Evolutionary conservation across 2,888 invertebrate species (phyloP).

Genomic region (Augiades crinisus): DNA sequence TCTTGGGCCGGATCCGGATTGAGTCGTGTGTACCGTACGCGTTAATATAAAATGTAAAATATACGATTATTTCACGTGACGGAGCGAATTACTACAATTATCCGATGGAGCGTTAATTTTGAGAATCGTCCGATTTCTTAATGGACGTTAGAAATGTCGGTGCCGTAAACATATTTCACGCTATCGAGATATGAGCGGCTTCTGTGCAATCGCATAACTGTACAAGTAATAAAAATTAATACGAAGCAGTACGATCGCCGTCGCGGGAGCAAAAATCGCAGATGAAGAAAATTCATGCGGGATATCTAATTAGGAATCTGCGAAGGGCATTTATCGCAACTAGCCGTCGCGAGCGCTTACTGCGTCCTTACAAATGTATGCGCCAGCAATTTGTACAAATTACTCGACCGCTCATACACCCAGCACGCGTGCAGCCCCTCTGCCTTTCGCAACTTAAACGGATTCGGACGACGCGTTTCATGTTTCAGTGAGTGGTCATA

Average conservation of each 20-base stretch:
- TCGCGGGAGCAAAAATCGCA: constrained; percentile 18
- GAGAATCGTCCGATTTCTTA: constrained; percentile 46
- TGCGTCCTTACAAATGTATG: constrained; percentile 15
- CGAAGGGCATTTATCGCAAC: constrained; percentile 18
- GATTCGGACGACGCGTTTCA: constrained; percentile 32
- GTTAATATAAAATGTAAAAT: constrained; percentile 47
- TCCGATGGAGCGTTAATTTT: constrained; percentile 43
- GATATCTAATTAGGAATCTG: constrained; percentile 23
- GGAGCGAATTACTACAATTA: constrained; percentile 37
- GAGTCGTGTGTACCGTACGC: constrained; percentile 49
- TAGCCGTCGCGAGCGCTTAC: constrained; percentile 10
- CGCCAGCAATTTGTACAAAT: constrained; percentile 25
- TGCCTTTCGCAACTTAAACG: constrained; percentile 11
- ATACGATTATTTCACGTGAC: constrained; percentile 45
- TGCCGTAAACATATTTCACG: constrained; percentile 32
- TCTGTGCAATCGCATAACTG: constrained; percentile 5
- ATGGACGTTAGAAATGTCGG: constrained; percentile 49
- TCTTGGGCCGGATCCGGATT: constrained; percentile 47
- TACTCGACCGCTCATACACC: constrained; percentile 7
- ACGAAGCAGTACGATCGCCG: background rate
- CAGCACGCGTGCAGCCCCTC: background rate
- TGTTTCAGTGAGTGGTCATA: constrained; percentile 47
- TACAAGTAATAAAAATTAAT: constrained; percentile 7
- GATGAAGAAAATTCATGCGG: constrained; percentile 21
- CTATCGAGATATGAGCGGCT: constrained; percentile 8